Conservation (phyloP, 1,140 invertebrate genomes). For the Glossosoma conforme region DNA sequence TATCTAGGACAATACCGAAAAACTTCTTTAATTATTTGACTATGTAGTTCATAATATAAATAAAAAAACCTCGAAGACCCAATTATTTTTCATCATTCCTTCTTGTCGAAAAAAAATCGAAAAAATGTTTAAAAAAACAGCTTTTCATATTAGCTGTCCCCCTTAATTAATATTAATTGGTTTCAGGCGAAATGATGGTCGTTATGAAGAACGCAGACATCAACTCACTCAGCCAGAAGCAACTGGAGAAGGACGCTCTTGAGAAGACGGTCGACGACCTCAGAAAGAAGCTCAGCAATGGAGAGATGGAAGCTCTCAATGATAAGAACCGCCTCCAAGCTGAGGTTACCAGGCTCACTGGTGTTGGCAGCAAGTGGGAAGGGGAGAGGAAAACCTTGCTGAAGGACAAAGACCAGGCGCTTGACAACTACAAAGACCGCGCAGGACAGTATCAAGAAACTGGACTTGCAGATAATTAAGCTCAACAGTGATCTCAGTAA, state of each 20-base stretch:
- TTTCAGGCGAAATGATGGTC: conserved; percentile 60
- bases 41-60: too few relatives aligned
- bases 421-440: conserved; percentile 41
- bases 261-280: conserved; percentile 48
- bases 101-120: neutral
- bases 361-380: conserved; percentile 44
- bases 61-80: too few relatives aligned
- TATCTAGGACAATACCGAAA: too few relatives aligned
- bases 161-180: conserved; percentile 5
- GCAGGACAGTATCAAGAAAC: conserved; percentile 51
- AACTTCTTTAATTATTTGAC: too few relatives aligned
- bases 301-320: conserved; percentile 47
- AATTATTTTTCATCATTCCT: neutral
- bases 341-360: conserved; percentile 49
- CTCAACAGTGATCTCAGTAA: conserved; percentile 52
- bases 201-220: conserved; percentile 57
- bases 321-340: conserved; percentile 50
- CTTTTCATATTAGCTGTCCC: conserved; percentile 1
- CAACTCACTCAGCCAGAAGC: conserved; percentile 47
- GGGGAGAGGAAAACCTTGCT: conserved; percentile 44
- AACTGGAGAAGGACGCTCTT: conserved; percentile 40
- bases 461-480: conserved; percentile 53
- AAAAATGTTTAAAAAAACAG: too few relatives aligned
- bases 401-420: conserved; percentile 37
- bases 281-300: conserved; percentile 45